Percentiles rank a stretch among this genome's conserved stretches.
Evolutionary conservation across 2,113 vertebrate genomes (phyloP).

Genomic region (Parus major): DNA sequence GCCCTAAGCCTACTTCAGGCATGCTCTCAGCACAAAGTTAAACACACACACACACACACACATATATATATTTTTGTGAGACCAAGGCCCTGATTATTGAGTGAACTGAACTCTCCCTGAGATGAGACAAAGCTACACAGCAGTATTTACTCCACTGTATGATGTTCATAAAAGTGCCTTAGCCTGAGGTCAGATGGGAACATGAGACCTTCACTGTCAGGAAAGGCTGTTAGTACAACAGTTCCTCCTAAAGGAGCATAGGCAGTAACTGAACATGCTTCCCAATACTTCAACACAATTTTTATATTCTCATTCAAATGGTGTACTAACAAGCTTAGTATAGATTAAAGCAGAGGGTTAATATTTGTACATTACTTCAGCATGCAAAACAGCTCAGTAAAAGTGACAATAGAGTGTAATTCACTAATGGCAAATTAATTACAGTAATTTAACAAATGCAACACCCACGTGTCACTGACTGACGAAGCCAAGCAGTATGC

Average conservation of each 20-base stretch:
- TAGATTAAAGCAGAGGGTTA: not conserved
- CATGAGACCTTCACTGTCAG: not conserved
- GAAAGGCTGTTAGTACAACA: not conserved
- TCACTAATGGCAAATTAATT: slow-evolving; percentile 43
- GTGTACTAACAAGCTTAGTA: not conserved
- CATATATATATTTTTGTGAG: not conserved
- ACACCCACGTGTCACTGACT: not conserved
- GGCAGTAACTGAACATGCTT: not conserved
- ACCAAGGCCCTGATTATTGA: not conserved
- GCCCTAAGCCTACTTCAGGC: not conserved
- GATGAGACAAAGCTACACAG: not conserved
- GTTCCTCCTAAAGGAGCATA: not conserved
- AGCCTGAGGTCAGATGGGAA: not conserved
- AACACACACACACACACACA: not conserved
- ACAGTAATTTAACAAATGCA: slow-evolving; percentile 31
- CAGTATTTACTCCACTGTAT: not conserved
- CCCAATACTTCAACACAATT: not conserved
- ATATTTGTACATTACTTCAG: not conserved
- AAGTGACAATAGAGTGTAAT: slow-evolving; percentile 33
- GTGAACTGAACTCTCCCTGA: not conserved
- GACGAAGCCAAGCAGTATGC: not conserved
- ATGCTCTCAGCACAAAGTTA: not conserved
- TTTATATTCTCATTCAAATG: not conserved
- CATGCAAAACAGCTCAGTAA: not conserved
- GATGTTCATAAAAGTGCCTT: not conserved